phyloP scores from a whole-genome alignment of 2,113 vertebrate genomes.

The Quiscalus mexicanus region DNA sequence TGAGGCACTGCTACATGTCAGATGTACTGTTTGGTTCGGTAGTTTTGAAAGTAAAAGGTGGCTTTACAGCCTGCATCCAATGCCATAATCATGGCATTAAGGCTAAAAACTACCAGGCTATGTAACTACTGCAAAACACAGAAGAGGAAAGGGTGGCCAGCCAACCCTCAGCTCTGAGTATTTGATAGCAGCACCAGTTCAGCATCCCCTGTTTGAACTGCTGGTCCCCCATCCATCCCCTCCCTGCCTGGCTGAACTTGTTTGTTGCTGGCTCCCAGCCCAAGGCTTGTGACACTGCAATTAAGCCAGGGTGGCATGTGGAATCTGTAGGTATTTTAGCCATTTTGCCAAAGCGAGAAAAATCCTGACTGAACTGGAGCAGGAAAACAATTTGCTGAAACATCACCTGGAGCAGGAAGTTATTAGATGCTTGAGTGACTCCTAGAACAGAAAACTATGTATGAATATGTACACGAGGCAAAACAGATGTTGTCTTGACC shows the following conservation, averaged over 20 bases:
- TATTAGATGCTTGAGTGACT: constrained; percentile 40
- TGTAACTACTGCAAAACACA: fast-evolving
- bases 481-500: constrained; percentile 60
- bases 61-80: not conserved
- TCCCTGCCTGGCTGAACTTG: not conserved
- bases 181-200: not conserved
- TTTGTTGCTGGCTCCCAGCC: not conserved
- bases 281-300: not conserved
- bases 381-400: constrained; percentile 51
- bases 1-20: not conserved
- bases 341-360: constrained; percentile 11
- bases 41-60: not conserved
- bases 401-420: constrained; percentile 61
- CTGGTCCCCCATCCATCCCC: not conserved
- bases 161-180: fast-evolving
- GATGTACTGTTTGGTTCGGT: not conserved
- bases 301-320: not conserved
- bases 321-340: not conserved
- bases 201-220: not conserved
- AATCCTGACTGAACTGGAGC: constrained; percentile 33
- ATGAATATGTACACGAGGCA: constrained; percentile 38
- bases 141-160: not conserved
- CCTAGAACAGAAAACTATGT: constrained; percentile 36
- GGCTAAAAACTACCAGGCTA: not conserved
- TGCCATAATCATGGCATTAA: not conserved